phyloP scores from a whole-genome alignment of 2,113 vertebrate species.

The Austrofundulus limnaeus region DNA sequence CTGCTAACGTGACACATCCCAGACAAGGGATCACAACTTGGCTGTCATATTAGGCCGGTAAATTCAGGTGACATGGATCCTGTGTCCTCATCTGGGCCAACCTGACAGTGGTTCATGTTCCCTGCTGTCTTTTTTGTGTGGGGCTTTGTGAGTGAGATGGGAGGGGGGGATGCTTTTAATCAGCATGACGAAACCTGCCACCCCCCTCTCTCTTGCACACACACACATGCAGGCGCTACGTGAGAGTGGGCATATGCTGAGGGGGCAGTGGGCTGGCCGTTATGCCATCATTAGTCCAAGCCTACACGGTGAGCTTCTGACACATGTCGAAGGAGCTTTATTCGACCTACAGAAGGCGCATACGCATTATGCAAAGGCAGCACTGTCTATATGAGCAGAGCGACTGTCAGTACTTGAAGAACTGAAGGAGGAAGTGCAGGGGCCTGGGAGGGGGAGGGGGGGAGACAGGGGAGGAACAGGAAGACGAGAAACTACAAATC shows the following conservation, averaged over 20 bases:
- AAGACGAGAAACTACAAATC: slow-evolving; percentile 48
- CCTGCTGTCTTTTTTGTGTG: slow-evolving; percentile 74
- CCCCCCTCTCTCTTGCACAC: slow-evolving; percentile 35
- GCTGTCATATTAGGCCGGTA: slow-evolving; percentile 81
- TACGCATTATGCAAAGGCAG: slow-evolving; percentile 82
- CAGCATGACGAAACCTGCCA: slow-evolving; percentile 78
- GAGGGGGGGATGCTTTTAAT: slow-evolving; percentile 77
- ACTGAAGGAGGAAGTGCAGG: slow-evolving; percentile 56
- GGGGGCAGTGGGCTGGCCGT: slow-evolving; percentile 81
- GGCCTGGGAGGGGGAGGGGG: slow-evolving; percentile 18
- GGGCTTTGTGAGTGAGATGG: slow-evolving; percentile 66
- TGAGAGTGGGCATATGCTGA: slow-evolving; percentile 75
- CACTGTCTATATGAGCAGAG: slow-evolving; percentile 73
- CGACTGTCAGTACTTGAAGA: slow-evolving; percentile 75
- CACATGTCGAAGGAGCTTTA: slow-evolving; percentile 80
- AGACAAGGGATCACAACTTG: slow-evolving; percentile 78
- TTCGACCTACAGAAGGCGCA: slow-evolving; percentile 78
- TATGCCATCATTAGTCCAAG: slow-evolving; percentile 83
- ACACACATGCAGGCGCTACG: slow-evolving; percentile 22
- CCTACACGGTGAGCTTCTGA: slow-evolving; percentile 78
- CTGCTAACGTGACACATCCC: slow-evolving; percentile 74
- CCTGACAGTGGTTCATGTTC: slow-evolving; percentile 81
- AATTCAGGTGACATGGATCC: slow-evolving; percentile 80
- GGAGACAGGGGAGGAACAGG: slow-evolving; percentile 30
- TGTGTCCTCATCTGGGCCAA: slow-evolving; percentile 80